Base-by-base conservation (phyloP, 1,140 invertebrate genomes). In the Acromyrmex echinatior region DNA sequence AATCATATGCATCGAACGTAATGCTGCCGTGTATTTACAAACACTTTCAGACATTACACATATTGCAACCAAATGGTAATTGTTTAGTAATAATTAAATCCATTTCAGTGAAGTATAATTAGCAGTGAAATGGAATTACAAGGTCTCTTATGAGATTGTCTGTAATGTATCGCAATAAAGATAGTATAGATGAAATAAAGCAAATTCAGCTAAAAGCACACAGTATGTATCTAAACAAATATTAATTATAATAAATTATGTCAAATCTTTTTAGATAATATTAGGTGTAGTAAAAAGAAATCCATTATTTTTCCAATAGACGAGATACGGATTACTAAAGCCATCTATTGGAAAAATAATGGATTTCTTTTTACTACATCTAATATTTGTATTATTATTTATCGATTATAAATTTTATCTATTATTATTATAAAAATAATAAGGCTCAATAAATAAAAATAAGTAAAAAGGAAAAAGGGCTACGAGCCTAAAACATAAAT, bases 1-100 rank as follows among this genome's bases (percentile, higher is more conserved):
- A 81, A 81, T 81, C 49, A 81, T 81, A 53, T 14, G 18, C 18
- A 65, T 21, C 49, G 78, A 66, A 58, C 28, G 21, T 53, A 53
- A 56, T 12, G 14, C 53, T 28, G 31, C 9, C 16, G 2, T 28
- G 45, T 10, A 45, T 21, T 45, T 49, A 66, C 10, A 28, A 28
- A n/a, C 60, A 25, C 39, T 65, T 79, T 21, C 25, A 65, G 18
- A 25, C 7, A 5, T 18, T 79, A 49, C 16, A 18, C 28, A 31
- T 35, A 5, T 58, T 35, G 18, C 71, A 35, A 16, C 58, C 51
- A 21, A 56, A 35, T 39, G 21, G 60, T 49, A 49, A 78, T 65
- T 49, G 5, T 63, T 21, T 28, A 63, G 10, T 78, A 28, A 63
- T 78, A 78, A 63, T 65, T 78, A 65, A 78, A 39, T 45, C 6